phyloP scores from a whole-genome alignment of 2,888 invertebrate genomes.

The Trachelus iudaicus region DNA sequence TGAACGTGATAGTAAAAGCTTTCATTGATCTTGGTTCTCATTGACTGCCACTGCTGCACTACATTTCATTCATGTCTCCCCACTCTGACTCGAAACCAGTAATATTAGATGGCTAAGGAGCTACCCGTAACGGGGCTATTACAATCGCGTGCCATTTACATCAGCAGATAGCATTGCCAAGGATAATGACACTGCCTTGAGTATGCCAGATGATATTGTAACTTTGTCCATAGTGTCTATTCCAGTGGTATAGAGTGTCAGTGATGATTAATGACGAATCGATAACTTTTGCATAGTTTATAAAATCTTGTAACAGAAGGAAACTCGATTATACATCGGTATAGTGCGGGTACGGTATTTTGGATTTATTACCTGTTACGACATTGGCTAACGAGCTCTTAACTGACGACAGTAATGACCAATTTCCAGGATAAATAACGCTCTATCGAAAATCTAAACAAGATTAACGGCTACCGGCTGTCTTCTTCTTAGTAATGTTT shows the following conservation, averaged over 20 bases:
- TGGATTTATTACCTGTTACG: neutral
- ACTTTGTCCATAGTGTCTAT: neutral
- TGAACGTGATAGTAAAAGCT: neutral
- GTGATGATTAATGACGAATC: neutral
- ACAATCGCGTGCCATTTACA: neutral
- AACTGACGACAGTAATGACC: constrained; percentile 3
- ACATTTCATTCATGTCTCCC: constrained; percentile 48
- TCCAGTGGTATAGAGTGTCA: neutral
- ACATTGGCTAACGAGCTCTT: neutral
- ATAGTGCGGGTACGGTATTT: neutral
- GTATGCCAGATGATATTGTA: neutral
- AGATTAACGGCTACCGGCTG: constrained; percentile 53
- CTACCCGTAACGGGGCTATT: neutral
- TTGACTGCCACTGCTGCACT: constrained; percentile 33
- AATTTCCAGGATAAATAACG: constrained; percentile 8
- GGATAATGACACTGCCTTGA: neutral
- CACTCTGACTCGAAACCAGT: neutral
- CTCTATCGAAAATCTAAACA: constrained; percentile 48
- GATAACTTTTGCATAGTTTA: neutral
- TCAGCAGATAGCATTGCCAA: neutral
- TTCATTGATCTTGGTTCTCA: constrained; percentile 20
- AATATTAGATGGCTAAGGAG: neutral
- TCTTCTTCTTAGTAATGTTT: constrained; percentile 28
- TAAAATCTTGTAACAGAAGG: neutral
- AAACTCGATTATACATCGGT: neutral